Evolutionary conservation across 2,888 invertebrate genomes (phyloP).

Genomic region (Callyntrura sp.): DNA sequence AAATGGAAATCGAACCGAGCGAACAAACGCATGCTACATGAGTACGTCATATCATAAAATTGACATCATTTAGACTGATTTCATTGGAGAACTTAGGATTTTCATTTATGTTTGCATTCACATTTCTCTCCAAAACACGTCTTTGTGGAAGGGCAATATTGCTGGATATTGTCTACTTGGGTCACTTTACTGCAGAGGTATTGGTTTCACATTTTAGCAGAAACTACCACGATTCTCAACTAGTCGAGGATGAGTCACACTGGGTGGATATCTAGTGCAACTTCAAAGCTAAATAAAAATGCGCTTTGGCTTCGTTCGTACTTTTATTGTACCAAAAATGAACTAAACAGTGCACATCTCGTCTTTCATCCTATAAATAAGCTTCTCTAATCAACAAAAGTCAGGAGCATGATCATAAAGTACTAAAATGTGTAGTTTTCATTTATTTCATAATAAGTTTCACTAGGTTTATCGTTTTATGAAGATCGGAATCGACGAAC

Average conservation of each 20-base stretch:
- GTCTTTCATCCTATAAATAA: too few species aligned
- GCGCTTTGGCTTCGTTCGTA: slow-evolving; percentile 4
- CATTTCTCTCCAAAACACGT: slow-evolving; percentile 2
- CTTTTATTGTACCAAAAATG: neutral
- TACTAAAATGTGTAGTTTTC: too few species aligned
- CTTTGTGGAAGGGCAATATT: neutral
- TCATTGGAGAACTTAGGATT: slow-evolving; percentile 7
- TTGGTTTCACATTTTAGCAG: neutral
- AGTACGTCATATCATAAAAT: neutral
- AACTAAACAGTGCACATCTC: too few species aligned
- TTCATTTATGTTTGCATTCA: slow-evolving; percentile 28
- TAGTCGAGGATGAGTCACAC: slow-evolving; percentile 21
- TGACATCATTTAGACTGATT: neutral
- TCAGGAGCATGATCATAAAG: too few species aligned
- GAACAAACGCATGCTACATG: neutral
- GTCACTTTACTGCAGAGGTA: neutral
- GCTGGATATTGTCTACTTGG: neutral
- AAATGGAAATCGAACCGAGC: neutral
- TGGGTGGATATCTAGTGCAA: too few species aligned
- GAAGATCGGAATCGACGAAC: too few species aligned
- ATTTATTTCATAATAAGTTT: too few species aligned
- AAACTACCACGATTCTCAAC: neutral
- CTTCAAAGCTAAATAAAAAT: neutral
- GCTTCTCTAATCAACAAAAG: too few species aligned
- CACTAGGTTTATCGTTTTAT: too few species aligned